These are phyloP conservation scores for Mythimna impura DNA, from an alignment of 2,888 invertebrate species.

Conservation along the genomic window DNA sequence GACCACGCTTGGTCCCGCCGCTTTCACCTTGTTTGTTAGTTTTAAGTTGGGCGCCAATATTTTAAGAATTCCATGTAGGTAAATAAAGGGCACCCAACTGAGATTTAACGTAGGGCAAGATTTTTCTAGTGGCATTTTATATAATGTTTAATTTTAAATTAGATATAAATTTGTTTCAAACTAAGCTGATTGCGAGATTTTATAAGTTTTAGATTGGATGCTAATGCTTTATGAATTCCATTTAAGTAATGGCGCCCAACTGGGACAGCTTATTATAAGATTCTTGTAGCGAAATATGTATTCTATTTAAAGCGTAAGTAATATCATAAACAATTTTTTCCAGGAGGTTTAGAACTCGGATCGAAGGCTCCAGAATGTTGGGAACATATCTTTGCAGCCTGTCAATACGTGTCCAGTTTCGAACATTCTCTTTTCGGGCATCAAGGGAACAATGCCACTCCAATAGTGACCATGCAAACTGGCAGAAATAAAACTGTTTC, in stretches of 20 bases:
- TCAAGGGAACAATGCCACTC: constrained; percentile 92
- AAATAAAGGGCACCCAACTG: neutral
- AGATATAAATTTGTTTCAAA: neutral
- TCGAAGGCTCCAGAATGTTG: constrained; percentile 98
- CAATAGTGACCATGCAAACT: constrained; percentile 92
- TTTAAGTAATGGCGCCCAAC: constrained; percentile 1
- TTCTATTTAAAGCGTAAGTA: neutral
- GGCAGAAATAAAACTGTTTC: constrained; percentile 91
- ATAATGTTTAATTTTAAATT: neutral
- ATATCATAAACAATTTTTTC: neutral
- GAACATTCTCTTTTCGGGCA: constrained; percentile 97
- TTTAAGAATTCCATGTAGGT: neutral
- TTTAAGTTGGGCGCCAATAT: neutral
- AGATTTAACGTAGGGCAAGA: neutral
- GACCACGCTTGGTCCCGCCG: too few species aligned
- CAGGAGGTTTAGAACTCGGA: constrained; percentile 96
- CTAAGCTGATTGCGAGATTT: neutral
- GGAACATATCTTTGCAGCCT: constrained; percentile 98
- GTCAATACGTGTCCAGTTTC: constrained; percentile 97
- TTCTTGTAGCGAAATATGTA: neutral
- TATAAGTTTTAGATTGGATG: neutral
- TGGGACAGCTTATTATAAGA: neutral
- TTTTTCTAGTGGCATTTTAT: neutral
- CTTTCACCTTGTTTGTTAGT: neutral
- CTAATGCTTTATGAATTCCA: neutral